Base-by-base conservation (phyloP, 1,140 invertebrate genomes). In the Onthophagus taurus region DNA sequence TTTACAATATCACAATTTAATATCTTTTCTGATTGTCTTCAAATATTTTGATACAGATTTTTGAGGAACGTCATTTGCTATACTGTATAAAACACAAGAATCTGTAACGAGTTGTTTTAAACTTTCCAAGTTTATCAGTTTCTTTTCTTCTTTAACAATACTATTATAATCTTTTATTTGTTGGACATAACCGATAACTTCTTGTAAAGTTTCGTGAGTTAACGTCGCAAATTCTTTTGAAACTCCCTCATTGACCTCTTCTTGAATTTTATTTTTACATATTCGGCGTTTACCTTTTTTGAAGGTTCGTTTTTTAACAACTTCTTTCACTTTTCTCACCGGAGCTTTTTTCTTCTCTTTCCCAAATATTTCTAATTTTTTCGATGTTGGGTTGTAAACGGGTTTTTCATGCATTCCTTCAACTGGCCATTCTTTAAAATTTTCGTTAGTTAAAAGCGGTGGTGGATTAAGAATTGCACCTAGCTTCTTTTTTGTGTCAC, bases 351-450 rank as follows among this genome's bases (percentile, higher is more conserved):
- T 19, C 23, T 41, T 41, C 14, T 26, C 38, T 5, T 41, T 16
- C 11, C 29, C 38, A 12, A 41, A 29, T 17, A 26, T 41, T 3
- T 41, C 38, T 9, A 41, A 18, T n/a, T 41, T 41, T 18, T 43
- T 43, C n/a, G 38, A 26, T 14, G 21, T 21, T 16, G 23, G 24
- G 17, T 41, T 66, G 30, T 54, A 68, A 6, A 64, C 50, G 2
- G 65, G 65, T 30, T 63, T 53, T 35, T 68, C 66, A 24, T 67
- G 62, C 60, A 66, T 65, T 13, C 64, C 66, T 42, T 66, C 62
- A 2, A 48, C 56, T 0, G 64, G 65, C 65, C 66, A 67, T 16
- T 58, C 48, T 30, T 59, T 63, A 52, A 57, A 59, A 24, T 66
- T 48, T 38, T 44, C 24, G 11, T 21, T 17, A 9, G 30, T 45